Base-by-base conservation (phyloP, 2,797 vertebrate species). In the Ctenosaura bakeri region DNA sequence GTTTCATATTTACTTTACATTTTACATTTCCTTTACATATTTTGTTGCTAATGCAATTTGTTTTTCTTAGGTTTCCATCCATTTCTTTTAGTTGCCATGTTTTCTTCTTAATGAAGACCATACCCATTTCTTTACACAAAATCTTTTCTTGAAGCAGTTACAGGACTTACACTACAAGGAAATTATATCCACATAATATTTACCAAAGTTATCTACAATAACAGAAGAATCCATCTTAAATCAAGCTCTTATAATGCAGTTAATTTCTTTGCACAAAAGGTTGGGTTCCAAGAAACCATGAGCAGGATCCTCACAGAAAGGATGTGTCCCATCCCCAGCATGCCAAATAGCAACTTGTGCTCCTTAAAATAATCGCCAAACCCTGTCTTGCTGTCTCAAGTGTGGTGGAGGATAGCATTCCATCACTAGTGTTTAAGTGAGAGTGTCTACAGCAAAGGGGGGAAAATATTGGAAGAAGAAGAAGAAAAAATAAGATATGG, bases 111-210 rank as follows among this genome's bases (percentile, higher is more conserved):
- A 85, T 42, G 24, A 38, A 88, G n/a, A 92, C 18, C 64, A 87
- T 88, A 90, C 89, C 88, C 90, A 16, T 89, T 94, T 93, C 94
- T 93, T 93, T 93, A 91, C 95, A 93, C 35, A 0, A 85, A 66
- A 1, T 56, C 77, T 54, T 82, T 50, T 73, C 64, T 83, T 38
- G 20, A 78, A 42, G 90, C 87, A 92, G 90, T 26, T 7, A 89
- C 90, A 46, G 81, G 93, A 13, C 0, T 88, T 38, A 3, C 20
- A 73, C 73, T 92, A 88, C 73, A 10, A 80, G 74, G 10, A 77
- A n/a, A 0, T 0, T 73, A 91, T 86, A 2, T 32, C 0, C 87
- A 74, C 1, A 0, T 6, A 35, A 76, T 82, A 81, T 29, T 87
- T 69, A 88, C 71, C 77, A 86, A 80, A 88, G 24, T 71, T 79